Base-by-base conservation (phyloP, 2,797 vertebrate genomes). In the Parambassis ranga region DNA sequence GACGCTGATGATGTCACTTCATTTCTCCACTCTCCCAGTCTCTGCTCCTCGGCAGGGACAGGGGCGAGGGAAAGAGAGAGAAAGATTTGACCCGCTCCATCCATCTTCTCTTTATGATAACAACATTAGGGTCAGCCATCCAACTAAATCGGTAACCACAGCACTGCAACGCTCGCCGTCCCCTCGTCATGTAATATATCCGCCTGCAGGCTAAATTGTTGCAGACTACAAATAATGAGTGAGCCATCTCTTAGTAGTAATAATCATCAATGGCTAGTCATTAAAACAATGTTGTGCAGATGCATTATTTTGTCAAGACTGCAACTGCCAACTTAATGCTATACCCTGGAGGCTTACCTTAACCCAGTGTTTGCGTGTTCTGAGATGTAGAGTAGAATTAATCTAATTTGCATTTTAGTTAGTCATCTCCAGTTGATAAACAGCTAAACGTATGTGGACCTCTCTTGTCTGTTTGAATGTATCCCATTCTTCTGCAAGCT, bases 1-100 rank as follows among this genome's bases (percentile, higher is more conserved):
- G 87, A 86, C 80, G 83, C 88, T 89, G 89, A 87, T 92, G 92
- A 93, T 92, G 91, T 92, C 91, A 92, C 90, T 90, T 87, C 80
- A 85, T 88, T 87, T 90, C 85, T 87, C 65, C 37, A 42, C 81
- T 89, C 83, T 87, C 83, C 76, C 85, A 74, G 75, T 91, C 87
- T 81, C 83, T 87, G 82, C 65, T 84, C 57, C 75, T 83, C 78
- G 50, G 65, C 59, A 47, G 81, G 79, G 78, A 85, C 79, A 67
- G 57, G 56, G 39, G 52, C 11, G 39, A 59, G 44, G 35, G 53
- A 55, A 50, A 33, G 46, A 11, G 43, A 18, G 38, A 7, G 42
- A 42, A 55, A 62, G 52, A 50, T 70, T 64, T 7, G 57, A 43
- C 78, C 76, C n/a, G 56, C 71, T 79, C 47, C 71, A 82, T 88